phyloP scores from a whole-genome alignment of 2,888 invertebrate species.

The Amiota communis region DNA sequence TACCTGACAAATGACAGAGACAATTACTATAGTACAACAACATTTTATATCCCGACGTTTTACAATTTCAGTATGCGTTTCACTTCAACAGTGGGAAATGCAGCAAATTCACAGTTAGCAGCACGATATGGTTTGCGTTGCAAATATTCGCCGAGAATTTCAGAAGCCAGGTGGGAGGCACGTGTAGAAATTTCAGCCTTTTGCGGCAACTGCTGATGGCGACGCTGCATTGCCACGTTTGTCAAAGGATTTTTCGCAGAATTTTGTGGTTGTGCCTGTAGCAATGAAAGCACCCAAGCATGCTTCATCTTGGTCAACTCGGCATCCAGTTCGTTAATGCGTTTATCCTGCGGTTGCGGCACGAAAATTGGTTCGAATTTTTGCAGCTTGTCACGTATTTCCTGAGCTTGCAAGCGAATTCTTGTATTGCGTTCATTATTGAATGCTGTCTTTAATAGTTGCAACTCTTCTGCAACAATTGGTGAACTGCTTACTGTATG shows the following conservation, averaged over 20 bases:
- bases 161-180: constrained; percentile 70
- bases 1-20: constrained; percentile 6
- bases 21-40: constrained; percentile 22
- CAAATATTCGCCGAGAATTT: constrained; percentile 71
- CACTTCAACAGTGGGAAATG: constrained; percentile 72
- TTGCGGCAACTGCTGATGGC: constrained; percentile 59
- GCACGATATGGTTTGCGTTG: constrained; percentile 72
- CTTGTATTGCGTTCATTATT: constrained; percentile 77
- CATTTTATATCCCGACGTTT: background rate
- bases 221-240: constrained; percentile 58
- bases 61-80: constrained; percentile 68
- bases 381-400: constrained; percentile 75
- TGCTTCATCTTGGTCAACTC: constrained; percentile 76
- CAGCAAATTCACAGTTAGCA: constrained; percentile 67
- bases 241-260: constrained; percentile 43
- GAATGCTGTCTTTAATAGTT: constrained; percentile 76
- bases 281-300: constrained; percentile 71
- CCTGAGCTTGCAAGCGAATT: constrained; percentile 75
- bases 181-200: constrained; percentile 64
- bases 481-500: constrained; percentile 48
- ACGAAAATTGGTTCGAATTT: constrained; percentile 76
- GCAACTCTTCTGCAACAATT: constrained; percentile 77
- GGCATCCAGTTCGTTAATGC: constrained; percentile 75
- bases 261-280: constrained; percentile 57
- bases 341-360: constrained; percentile 74